Evolutionary conservation across 2,113 vertebrate species (phyloP).

Genomic region (Phoenicopterus ruber): DNA sequence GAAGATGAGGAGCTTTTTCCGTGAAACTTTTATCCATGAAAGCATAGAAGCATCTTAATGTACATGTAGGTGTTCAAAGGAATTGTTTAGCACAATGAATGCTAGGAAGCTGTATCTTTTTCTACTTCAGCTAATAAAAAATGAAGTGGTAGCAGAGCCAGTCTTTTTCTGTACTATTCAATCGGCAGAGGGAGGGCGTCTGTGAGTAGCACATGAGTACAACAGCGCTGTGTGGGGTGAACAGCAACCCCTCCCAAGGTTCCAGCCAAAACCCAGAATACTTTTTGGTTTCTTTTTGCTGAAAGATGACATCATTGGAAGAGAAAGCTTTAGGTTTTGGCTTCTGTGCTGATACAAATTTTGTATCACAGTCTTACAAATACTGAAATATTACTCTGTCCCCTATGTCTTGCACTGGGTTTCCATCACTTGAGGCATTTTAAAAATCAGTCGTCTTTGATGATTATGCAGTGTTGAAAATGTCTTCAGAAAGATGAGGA

Average conservation of each 20-base stretch:
- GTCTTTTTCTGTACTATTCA: background rate
- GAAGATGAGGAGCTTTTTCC: background rate
- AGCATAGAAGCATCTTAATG: background rate
- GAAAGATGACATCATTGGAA: background rate
- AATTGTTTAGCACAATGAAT: background rate
- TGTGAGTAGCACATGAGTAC: background rate
- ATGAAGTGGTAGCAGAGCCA: background rate
- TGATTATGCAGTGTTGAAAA: background rate
- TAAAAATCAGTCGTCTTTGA: background rate
- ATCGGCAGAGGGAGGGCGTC: background rate
- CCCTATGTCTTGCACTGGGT: background rate
- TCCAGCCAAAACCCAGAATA: background rate
- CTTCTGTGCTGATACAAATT: background rate
- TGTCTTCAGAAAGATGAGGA: background rate
- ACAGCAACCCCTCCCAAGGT: background rate
- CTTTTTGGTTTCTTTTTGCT: background rate
- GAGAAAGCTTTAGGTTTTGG: background rate
- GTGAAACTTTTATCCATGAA: too few species aligned
- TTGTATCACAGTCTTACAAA: background rate
- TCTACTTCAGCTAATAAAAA: background rate
- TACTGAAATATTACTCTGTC: background rate
- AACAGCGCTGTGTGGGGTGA: fast-evolving
- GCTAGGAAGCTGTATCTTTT: background rate
- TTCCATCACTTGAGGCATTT: background rate
- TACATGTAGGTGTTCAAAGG: background rate